Evolutionary conservation across 1,140 invertebrate genomes (phyloP), one percentile per base, ranked within the genome.

Genomic region (Globodera rostochiensis): DNA sequence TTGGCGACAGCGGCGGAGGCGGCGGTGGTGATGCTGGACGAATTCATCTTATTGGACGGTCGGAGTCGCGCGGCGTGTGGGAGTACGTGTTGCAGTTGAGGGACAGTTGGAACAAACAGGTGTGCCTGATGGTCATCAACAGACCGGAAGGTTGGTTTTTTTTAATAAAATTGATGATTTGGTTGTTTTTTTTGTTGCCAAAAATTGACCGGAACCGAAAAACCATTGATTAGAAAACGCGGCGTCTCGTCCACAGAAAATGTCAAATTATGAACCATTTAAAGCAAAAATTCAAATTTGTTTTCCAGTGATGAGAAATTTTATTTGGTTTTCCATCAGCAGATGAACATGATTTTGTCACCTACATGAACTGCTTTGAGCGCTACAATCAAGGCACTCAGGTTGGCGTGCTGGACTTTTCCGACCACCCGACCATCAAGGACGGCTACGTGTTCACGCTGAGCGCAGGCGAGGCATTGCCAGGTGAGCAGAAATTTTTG

Each of bases 371-470:
- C 46, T 69, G 64, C 66, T 70, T 45, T 13, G 25, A 13, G 77
- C 69, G 60, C 66, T 36, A 71, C 66, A 64, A 64, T 19, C 57
- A 64, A 19, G 57, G 57, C 15, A 36, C 66, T 9, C 77, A 78
- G 47, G 49, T 78, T 19, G 70, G 66, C 13, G 77, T 78, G 66
- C 21, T 78, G 57, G 77, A 78, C 70, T 69, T 78, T 36, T 6
- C 4, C 21, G 77, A 70, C 8, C 77, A 78, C 47, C 13, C 53
- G 46, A 50, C 25, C 13, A 64, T 78, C 25, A 78, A 78, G 11
- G 77, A 78, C 66, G 77, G 77, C 8, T 78, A 78, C 47, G 77
- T 78, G 53, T 78, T 78, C 13, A 78, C 77, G 19, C 77, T 67
- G 9, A 36, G 9, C 15, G 60, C 77, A 8, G 77, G 46, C 46